Base-by-base conservation (phyloP, 1,140 invertebrate genomes). In the Hycleus cichorii region DNA sequence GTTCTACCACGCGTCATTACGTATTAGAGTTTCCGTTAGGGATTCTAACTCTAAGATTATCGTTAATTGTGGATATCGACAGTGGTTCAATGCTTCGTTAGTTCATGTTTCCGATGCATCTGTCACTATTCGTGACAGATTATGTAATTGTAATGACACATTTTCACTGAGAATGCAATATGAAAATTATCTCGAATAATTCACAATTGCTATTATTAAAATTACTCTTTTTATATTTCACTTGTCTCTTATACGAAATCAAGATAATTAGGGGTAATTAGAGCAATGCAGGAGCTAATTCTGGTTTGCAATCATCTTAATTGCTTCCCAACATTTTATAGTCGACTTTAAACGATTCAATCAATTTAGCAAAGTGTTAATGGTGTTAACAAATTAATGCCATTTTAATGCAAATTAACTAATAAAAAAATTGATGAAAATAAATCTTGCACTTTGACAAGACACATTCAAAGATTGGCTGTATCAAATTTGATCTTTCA, bases 41-140 rank as follows among this genome's bases (percentile, higher is more conserved):
- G 62, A 60, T 59, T 57, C 56, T 18, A 8, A 25, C 25, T 60
- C 39, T 50, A 58, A 63, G 63, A 64, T 63, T 66, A 64, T 54
- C 51, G 60, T 64, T 66, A 66, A 64, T 66, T 66, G 62, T 62
- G 65, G 65, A 64, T 64, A 64, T 64, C 65, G 58, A 48, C 51
- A 60, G 59, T 51, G 39, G 58, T 64, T 64, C 59, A 63, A 63
- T 63, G 65, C 59, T 66, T 66, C 65, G 65, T 66, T 66, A 66
- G 60, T 26, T 57, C 53, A 25, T 53, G 54, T 62, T 61, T 66
- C 64, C 59, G 54, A 53, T 27, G 47, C 50, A 63, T 61, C 54
- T 59, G 58, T 66, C 60, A 62, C 32, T 32, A 32, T 32, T 32
- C 32, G 32, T 32, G 32, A 32, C 32, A 32, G 32, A 32, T 32